Percentiles rank a stretch among this genome's conserved stretches.
These are phyloP conservation scores for Drosophila phalerata DNA, from an alignment of 2,888 invertebrate species.

Conservation along the genomic window DNA sequence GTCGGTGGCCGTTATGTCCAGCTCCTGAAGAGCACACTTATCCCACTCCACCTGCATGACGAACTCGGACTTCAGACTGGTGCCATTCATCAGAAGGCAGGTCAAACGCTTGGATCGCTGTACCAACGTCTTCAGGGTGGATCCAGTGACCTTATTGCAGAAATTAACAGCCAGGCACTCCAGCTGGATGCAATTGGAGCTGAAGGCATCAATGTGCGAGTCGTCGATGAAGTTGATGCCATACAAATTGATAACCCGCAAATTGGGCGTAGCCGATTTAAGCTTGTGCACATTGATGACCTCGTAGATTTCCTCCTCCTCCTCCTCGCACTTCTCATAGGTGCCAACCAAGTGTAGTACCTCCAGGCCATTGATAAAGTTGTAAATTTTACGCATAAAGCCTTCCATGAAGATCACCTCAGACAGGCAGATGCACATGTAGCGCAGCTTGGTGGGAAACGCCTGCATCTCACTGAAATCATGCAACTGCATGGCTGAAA, in stretches of 20 bases:
- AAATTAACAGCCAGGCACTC: constrained; percentile 99
- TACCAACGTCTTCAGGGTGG: constrained; percentile 96
- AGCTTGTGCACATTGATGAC: constrained; percentile 99
- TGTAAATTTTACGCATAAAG: constrained; percentile 99
- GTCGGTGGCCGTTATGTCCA: constrained; percentile 99
- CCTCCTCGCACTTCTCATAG: constrained; percentile 98
- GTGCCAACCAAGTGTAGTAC: constrained; percentile 98
- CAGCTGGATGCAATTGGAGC: constrained; percentile 97
- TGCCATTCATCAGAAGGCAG: constrained; percentile 98
- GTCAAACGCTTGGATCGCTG: constrained; percentile 96
- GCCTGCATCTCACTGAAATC: constrained; percentile 99
- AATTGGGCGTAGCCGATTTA: constrained; percentile 98
- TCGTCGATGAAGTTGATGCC: constrained; percentile 99
- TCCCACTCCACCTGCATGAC: constrained; percentile 99
- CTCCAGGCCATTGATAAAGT: constrained; percentile 99
- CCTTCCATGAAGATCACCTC: constrained; percentile 99
- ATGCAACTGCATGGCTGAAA: constrained; percentile 97
- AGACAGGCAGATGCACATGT: constrained; percentile 98
- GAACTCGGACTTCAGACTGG: constrained; percentile 96
- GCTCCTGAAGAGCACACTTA: constrained; percentile 95
- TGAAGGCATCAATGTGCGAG: constrained; percentile 99
- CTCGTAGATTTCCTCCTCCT: constrained; percentile 99
- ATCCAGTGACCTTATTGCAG: constrained; percentile 98
- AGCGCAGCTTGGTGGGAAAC: constrained; percentile 98
- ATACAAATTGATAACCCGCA: constrained; percentile 98